Base-by-base conservation (phyloP, 2,888 invertebrate species). In the Hesperia comma region DNA sequence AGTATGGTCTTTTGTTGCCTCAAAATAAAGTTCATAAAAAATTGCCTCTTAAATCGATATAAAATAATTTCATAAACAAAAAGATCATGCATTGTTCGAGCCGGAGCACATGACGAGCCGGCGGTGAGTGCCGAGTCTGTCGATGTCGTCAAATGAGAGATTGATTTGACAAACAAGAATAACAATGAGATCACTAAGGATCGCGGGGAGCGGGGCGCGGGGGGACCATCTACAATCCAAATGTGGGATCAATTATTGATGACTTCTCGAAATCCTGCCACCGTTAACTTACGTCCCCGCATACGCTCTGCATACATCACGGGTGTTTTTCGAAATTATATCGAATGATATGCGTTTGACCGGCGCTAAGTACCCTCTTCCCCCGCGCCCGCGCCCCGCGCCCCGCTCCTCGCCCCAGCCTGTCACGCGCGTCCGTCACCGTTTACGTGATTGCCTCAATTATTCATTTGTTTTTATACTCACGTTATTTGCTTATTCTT, bases 221-320 rank as follows among this genome's bases (percentile, higher is more conserved):
- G 57, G 56, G 67, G 58, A 60, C 15, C 78, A 87, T 87, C 83
- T 85, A 74, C 84, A 86, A 84, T 69, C 71, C 86, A 87, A 82
- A 88, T 83, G 62, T 70, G 62, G 70, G 76, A 85, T 86, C 84
- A 82, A 79, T 84, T 87, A 87, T 87, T 83, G 83, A 87, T 84
- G 85, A 85, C 81, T 78, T 82, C 81, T 82, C 79, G 77, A 80
- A 80, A 73, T 63, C 73, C 75, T 68, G 68, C 69, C 66, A 71
- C 72, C 72, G 73, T 72, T 49, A 49, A 19, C 53, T 17, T 72
- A 72, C 70, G 63, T 70, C 67, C 33, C 68, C 77, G 79, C 79
- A 80, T 79, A 71, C 69, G 70, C 75, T 80, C 76, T 79, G 76
- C 81, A 81, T 81, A 81, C 73, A 79, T 82, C 71, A 68, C 57